Conservation (phyloP, 1,140 invertebrate species). For the Cyrtorhinus lividipennis region DNA sequence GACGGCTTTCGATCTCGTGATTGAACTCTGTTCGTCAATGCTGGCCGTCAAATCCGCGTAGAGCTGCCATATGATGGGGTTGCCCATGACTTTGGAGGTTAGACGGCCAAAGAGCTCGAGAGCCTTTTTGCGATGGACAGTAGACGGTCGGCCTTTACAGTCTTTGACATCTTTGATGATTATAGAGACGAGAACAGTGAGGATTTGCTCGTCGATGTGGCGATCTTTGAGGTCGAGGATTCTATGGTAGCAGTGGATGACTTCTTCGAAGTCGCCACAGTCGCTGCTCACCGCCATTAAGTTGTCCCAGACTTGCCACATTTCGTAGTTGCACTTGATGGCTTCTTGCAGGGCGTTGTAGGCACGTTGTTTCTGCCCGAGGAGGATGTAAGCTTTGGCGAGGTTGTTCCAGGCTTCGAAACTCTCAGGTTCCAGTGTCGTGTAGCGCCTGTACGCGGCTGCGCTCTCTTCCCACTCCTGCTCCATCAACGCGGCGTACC, state of each 20-base stretch:
- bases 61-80: constrained; percentile 59
- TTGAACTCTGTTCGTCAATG: constrained; percentile 40
- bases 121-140: constrained; percentile 37
- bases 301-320: constrained; percentile 97
- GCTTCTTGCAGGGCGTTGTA: constrained; percentile 75
- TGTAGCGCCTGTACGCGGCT: constrained; percentile 71
- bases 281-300: constrained; percentile 68
- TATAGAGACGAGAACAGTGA: constrained; percentile 56
- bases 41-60: constrained; percentile 55
- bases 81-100: constrained; percentile 44
- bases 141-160: constrained; percentile 16
- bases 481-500: constrained; percentile 62
- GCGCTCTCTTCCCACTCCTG: constrained; percentile 73
- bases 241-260: constrained; percentile 68
- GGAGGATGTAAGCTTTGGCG: constrained; percentile 77
- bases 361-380: constrained; percentile 71
- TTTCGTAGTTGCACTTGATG: constrained; percentile 82
- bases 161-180: constrained; percentile 42
- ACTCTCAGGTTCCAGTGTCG: constrained; percentile 67
- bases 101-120: constrained; percentile 69
- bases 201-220: constrained; percentile 61
- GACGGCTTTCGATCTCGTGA: constrained; percentile 45
- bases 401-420: constrained; percentile 98
- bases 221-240: constrained; percentile 69
- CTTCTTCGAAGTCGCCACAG: constrained; percentile 54